Evolutionary conservation across 2,888 invertebrate genomes (phyloP).

Genomic region (Rotaria socialis): DNA sequence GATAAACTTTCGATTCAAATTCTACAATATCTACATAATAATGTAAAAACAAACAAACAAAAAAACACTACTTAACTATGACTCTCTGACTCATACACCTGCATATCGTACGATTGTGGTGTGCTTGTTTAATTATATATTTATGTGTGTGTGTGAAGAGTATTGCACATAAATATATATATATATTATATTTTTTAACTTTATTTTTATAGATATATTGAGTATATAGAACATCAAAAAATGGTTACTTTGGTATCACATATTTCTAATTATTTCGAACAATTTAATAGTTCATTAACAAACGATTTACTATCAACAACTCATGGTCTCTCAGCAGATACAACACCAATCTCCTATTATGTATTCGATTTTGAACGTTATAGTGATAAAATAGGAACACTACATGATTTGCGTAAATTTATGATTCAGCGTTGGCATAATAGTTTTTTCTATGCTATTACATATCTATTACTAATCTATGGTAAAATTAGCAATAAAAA

Average conservation of each 20-base stretch:
- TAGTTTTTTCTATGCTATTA: conserved; percentile 24
- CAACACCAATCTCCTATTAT: neutral
- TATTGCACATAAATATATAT: too few species aligned
- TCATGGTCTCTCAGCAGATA: neutral
- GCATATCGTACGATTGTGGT: neutral
- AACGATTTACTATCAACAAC: neutral
- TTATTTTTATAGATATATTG: neutral
- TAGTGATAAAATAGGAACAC: neutral
- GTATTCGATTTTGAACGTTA: conserved; percentile 24
- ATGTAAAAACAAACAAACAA: too few species aligned
- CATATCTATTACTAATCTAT: conserved; percentile 11
- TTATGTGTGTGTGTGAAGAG: too few species aligned
- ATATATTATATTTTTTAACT: too few species aligned
- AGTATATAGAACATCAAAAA: neutral
- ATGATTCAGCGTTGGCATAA: conserved; percentile 32
- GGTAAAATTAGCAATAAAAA: neutral
- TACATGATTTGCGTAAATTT: conserved; percentile 6
- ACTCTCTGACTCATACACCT: neutral
- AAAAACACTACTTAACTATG: neutral
- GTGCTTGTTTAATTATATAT: too few species aligned
- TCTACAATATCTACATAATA: neutral
- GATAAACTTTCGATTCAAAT: neutral
- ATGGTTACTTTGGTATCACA: neutral
- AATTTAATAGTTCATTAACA: neutral
- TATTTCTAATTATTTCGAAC: neutral